Evolutionary conservation across 1,140 invertebrate species (phyloP).

Genomic region (Orius insidiosus): DNA sequence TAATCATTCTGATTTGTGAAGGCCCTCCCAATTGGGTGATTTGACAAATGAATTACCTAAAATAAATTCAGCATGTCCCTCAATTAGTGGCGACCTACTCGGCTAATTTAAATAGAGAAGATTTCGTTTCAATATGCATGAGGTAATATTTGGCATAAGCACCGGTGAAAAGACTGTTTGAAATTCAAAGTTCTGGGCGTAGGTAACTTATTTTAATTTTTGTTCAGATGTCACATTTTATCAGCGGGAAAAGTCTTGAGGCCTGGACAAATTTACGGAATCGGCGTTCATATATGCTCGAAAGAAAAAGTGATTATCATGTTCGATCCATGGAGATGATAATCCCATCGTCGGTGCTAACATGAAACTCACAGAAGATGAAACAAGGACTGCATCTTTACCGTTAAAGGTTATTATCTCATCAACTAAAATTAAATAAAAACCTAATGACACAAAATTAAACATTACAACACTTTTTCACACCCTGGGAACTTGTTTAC

Average conservation of each 20-base stretch:
- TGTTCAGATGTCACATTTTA: slow-evolving; percentile 10
- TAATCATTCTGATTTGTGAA: too few species aligned
- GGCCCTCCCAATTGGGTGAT: too few species aligned
- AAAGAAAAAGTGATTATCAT: neutral
- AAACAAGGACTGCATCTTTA: neutral
- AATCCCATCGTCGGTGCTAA: neutral
- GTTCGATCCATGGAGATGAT: neutral
- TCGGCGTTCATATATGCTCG: slow-evolving; percentile 3
- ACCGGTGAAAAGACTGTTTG: too few species aligned
- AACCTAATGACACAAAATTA: neutral
- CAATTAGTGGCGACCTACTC: too few species aligned
- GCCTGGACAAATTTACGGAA: slow-evolving; percentile 6
- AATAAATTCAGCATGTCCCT: too few species aligned
- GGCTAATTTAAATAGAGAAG: too few species aligned
- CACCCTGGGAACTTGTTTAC: neutral
- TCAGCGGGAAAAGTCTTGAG: neutral
- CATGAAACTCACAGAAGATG: neutral
- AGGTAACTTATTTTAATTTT: neutral
- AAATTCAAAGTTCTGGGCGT: too few species aligned
- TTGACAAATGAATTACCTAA: too few species aligned
- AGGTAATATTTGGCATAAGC: too few species aligned
- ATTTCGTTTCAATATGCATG: too few species aligned
- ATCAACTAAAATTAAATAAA: too few species aligned
- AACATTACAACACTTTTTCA: neutral
- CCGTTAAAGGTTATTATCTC: slow-evolving; percentile 7